These are phyloP conservation scores for Harpagifer antarcticus DNA, from an alignment of 2,797 vertebrate species.

Conservation along the genomic window DNA sequence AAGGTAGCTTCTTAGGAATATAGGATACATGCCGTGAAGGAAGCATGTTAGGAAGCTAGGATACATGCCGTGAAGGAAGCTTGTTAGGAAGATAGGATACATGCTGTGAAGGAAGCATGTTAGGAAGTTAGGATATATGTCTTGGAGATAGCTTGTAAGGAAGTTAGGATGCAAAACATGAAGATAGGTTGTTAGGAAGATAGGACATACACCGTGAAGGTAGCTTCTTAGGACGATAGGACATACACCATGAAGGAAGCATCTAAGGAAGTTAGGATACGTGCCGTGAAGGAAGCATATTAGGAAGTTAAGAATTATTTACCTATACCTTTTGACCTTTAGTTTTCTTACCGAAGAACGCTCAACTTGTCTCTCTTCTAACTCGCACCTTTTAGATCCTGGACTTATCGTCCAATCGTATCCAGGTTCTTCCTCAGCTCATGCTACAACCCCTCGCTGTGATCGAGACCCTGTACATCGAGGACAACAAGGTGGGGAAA, in stretches of 20 bases:
- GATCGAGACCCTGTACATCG: conserved; percentile 73
- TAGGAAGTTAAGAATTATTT: too few species aligned
- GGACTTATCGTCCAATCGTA: conserved; percentile 72
- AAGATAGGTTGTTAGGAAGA: too few species aligned
- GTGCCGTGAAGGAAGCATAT: background rate
- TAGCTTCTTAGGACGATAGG: background rate
- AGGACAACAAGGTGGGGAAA: conserved; percentile 72
- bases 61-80: background rate
- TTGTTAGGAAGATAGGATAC: background rate
- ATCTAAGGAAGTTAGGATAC: background rate
- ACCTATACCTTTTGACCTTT: too few species aligned
- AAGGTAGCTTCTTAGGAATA: background rate
- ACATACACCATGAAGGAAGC: background rate
- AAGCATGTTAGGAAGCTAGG: background rate
- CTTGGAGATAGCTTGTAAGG: too few species aligned
- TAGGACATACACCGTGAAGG: too few species aligned
- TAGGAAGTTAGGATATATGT: background rate
- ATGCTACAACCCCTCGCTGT: conserved; percentile 70
- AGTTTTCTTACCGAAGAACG: background rate
- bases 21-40: background rate
- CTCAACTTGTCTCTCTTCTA: background rate
- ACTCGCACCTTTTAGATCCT: conserved; percentile 59
- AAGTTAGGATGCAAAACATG: too few species aligned
- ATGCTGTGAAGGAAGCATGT: background rate
- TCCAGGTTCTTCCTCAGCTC: conserved; percentile 64